phyloP scores from a whole-genome alignment of 2,888 invertebrate genomes.

The Dioctria linearis region DNA sequence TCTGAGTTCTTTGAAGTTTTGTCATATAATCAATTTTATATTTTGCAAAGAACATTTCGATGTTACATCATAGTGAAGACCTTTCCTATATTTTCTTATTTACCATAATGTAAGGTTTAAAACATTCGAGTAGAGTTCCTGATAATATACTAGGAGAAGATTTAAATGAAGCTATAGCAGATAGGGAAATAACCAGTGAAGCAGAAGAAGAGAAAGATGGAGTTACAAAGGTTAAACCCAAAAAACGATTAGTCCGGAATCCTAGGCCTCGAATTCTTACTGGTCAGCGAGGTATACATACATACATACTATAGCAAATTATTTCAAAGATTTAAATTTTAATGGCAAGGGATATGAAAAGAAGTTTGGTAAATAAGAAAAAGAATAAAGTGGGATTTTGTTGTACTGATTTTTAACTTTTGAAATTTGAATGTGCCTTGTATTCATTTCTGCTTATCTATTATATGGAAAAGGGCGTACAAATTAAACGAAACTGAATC shows the following conservation, averaged over 20 bases:
- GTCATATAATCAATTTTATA: too few species aligned
- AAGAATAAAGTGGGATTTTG: too few species aligned
- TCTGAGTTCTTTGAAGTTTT: too few species aligned
- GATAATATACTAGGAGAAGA: conserved; percentile 66
- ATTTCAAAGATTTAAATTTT: conserved; percentile 87
- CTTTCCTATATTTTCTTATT: too few species aligned
- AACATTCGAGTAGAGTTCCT: conserved; percentile 58
- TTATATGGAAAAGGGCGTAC: too few species aligned
- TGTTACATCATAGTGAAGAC: too few species aligned
- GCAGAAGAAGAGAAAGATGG: conserved; percentile 69
- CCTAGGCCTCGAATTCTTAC: conserved; percentile 80
- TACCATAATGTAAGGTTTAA: too few species aligned
- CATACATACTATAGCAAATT: conserved; percentile 82
- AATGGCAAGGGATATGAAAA: conserved; percentile 86
- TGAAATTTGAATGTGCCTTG: too few species aligned
- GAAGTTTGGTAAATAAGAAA: conserved; percentile 64
- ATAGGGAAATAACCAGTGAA: conserved; percentile 63
- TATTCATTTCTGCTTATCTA: too few species aligned
- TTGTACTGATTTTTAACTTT: too few species aligned
- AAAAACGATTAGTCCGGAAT: conserved; percentile 76
- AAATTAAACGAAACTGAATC: too few species aligned
- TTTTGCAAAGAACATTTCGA: too few species aligned
- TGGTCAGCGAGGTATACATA: conserved; percentile 84
- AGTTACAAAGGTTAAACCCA: conserved; percentile 65
- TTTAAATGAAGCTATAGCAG: conserved; percentile 66